A percentile compares a stretch with the other conserved stretches of the same genome.
phyloP scores from a whole-genome alignment of 2,797 vertebrate species.

The Pangasius djambal region DNA sequence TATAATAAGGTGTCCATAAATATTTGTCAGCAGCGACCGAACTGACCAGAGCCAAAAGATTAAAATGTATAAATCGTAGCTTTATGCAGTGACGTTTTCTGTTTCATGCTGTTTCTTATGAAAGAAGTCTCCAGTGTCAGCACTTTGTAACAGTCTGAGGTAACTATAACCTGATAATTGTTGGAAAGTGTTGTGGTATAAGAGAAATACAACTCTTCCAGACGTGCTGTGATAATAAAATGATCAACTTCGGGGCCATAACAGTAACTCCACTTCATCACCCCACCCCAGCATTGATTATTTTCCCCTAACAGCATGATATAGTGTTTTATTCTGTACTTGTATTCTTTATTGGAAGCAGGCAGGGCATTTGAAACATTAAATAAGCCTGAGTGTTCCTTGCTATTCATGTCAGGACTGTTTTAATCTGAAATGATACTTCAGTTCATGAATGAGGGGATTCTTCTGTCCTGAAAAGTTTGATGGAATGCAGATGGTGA shows the following conservation, averaged over 20 bases:
- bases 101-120: too few relatives aligned
- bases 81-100: neutral
- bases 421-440: conserved; percentile 46
- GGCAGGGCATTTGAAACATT: neutral
- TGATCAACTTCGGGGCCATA: neutral
- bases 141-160: neutral
- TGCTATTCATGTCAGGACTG: conserved; percentile 16
- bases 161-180: neutral
- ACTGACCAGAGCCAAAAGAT: neutral
- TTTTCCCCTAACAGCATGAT: neutral
- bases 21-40: neutral
- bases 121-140: neutral
- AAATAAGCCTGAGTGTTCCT: conserved; percentile 13
- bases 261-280: conserved; percentile 1
- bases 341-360: conserved; percentile 11
- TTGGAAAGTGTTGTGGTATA: neutral
- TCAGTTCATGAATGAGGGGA: conserved; percentile 44
- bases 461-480: conserved; percentile 28
- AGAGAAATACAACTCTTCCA: neutral
- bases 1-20: neutral
- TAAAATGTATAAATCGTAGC: neutral
- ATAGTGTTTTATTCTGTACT: neutral
- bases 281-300: neutral
- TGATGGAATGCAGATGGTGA: conserved; percentile 41
- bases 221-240: neutral